Base-by-base conservation (phyloP, 2,888 invertebrate species). In the Drosophila limbata region DNA sequence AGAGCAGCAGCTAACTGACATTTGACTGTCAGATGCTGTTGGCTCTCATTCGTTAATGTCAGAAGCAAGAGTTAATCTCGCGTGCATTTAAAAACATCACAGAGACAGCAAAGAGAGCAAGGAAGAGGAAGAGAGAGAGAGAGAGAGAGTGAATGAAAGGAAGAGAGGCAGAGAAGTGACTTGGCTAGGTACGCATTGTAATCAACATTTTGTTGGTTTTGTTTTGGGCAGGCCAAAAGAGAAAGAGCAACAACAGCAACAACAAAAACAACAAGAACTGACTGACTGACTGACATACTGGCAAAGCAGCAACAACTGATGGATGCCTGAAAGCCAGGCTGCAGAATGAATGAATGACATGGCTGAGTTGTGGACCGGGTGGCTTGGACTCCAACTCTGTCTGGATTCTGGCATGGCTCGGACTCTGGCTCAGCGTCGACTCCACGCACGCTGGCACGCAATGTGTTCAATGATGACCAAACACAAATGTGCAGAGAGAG, bases 21-120 rank as follows among this genome's bases (percentile, higher is more conserved):
- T 89, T 89, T 89, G 85, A 89, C 88, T 86, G 85, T 89, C 85
- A 86, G 89, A 70, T 88, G 89, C 86, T 85, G 86, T 85, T 85
- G 85, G 85, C 85, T 85, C 85, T 86, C 85, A 89, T 86, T 86
- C 85, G 85, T 86, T 86, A 89, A 86, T 86, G 85, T 86, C 85
- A 85, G 84, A 72, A 69, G 76, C 85, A 88, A 88, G 89, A 88
- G 85, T 85, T 85, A 89, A 85, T 85, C 85, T 88, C 86, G 85
- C 85, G 85, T 88, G 86, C 89, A 89, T 88, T 85, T 88, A 89
- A 71, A 72, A 84, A 82, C 77, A 84, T 64, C 66, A 19, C 59
- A 28, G 45, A 52, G 53, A 63, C 64, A 48, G 19, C 19, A 45
- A 33, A 19, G 19, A 31, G 42, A 48, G 25, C 10, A 42, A 39